Conservation (phyloP, 2,113 vertebrate genomes). For the Potamarius usumacintae region DNA sequence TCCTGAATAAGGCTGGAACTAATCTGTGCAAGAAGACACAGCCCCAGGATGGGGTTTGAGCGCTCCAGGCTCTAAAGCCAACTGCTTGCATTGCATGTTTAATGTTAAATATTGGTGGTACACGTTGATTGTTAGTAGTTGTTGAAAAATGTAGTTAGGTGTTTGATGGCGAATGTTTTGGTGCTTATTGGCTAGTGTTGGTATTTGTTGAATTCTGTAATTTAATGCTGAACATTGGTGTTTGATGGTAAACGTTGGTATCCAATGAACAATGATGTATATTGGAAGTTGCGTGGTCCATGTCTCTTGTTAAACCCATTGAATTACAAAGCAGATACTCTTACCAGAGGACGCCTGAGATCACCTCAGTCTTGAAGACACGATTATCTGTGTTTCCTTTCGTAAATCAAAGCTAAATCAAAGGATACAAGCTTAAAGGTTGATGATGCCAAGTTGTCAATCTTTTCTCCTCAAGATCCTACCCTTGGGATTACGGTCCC, state of each 20-base stretch:
- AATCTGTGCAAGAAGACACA: not conserved
- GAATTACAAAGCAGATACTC: not conserved
- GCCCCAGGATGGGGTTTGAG: not conserved
- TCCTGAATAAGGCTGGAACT: not conserved
- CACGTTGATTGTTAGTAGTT: no score
- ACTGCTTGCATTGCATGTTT: not conserved
- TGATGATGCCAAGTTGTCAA: slow-evolving; percentile 26
- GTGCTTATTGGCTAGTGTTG: not conserved
- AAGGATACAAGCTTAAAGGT: not conserved
- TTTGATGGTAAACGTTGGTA: not conserved
- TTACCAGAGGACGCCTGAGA: not conserved
- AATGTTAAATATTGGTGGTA: not conserved
- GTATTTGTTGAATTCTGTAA: not conserved
- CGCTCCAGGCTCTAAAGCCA: not conserved
- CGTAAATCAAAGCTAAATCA: not conserved
- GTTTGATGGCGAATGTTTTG: not conserved
- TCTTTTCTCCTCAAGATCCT: slow-evolving; percentile 16
- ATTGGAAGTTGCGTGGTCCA: not conserved
- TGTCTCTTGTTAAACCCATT: not conserved
- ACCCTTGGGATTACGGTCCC: slow-evolving; percentile 5
- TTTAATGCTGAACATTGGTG: not conserved
- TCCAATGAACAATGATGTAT: not conserved
- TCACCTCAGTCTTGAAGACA: not conserved
- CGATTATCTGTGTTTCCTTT: not conserved
- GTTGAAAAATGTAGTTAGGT: not conserved